These are phyloP conservation scores for Sinocyclocheilus grahami DNA, from an alignment of 2,113 vertebrate genomes.

Conservation along the genomic window DNA sequence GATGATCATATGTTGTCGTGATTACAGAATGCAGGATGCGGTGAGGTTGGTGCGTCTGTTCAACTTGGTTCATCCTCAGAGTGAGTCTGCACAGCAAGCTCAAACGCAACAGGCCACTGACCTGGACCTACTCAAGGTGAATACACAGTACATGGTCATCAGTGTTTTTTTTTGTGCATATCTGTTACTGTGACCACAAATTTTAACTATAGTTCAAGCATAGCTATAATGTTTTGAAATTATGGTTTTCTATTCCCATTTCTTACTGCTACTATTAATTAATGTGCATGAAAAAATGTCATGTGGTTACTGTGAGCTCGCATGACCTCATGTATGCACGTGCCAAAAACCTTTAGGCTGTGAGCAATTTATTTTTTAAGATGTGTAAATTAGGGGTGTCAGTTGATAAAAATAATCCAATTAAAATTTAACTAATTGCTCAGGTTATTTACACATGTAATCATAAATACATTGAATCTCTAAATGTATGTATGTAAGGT, in stretches of 20 bases:
- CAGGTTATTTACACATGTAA: neutral
- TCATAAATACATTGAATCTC: neutral
- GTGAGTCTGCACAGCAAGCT: constrained; percentile 83
- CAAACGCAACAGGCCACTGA: constrained; percentile 76
- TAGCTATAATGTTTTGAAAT: neutral
- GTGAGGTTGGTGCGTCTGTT: constrained; percentile 83
- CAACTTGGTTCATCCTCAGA: constrained; percentile 86
- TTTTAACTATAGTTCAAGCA: neutral
- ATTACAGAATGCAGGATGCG: constrained; percentile 82
- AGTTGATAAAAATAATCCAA: too few species aligned
- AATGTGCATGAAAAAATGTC: neutral
- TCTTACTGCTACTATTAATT: neutral
- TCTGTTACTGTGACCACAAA: constrained; percentile 16
- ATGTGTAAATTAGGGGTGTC: too few species aligned
- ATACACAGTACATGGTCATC: neutral
- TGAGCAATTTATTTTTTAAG: too few species aligned
- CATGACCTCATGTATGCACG: too few species aligned
- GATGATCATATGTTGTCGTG: neutral
- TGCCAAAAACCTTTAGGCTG: too few species aligned
- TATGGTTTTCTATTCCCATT: neutral
- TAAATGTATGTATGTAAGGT: too few species aligned
- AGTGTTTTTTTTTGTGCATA: neutral
- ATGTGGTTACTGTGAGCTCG: neutral
- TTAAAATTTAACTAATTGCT: too few species aligned
- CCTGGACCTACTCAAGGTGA: constrained; percentile 86